Evolutionary conservation across 2,113 vertebrate species (phyloP).

Genomic region (Isurus oxyrinchus): DNA sequence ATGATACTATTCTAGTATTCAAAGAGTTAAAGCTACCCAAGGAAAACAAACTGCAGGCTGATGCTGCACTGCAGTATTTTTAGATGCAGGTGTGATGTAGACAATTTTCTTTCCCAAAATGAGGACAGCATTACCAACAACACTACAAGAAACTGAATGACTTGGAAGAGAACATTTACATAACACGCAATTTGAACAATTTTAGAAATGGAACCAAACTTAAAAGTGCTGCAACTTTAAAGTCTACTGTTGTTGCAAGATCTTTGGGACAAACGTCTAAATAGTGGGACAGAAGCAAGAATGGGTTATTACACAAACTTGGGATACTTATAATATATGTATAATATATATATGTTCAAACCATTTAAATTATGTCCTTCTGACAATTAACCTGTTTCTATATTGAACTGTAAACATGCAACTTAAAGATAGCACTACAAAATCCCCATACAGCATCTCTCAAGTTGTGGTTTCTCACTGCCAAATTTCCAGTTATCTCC

Average conservation of each 20-base stretch:
- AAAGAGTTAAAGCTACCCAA: not conserved
- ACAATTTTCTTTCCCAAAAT: not conserved
- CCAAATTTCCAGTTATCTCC: not conserved
- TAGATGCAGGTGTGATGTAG: slow-evolving; percentile 12
- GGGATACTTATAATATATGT: not conserved
- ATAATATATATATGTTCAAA: not conserved
- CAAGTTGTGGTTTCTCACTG: not conserved
- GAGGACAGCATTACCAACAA: not conserved
- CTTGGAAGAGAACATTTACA: slow-evolving; percentile 7
- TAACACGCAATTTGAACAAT: not conserved
- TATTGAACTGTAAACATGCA: not conserved
- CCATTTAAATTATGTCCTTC: not conserved
- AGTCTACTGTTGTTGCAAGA: not conserved
- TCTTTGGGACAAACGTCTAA: not conserved
- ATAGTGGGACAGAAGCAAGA: not conserved
- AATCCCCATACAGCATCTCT: not conserved
- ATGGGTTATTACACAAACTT: not conserved
- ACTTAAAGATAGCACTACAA: not conserved
- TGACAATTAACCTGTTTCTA: not conserved
- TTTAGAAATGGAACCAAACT: not conserved
- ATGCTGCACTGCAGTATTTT: slow-evolving; percentile 37
- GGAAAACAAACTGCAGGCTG: slow-evolving; percentile 13
- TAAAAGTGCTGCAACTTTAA: not conserved
- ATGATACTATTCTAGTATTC: not conserved
- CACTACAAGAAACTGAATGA: not conserved